phyloP scores from a whole-genome alignment of 2,888 invertebrate genomes.

The Sicus ferrugineus region DNA sequence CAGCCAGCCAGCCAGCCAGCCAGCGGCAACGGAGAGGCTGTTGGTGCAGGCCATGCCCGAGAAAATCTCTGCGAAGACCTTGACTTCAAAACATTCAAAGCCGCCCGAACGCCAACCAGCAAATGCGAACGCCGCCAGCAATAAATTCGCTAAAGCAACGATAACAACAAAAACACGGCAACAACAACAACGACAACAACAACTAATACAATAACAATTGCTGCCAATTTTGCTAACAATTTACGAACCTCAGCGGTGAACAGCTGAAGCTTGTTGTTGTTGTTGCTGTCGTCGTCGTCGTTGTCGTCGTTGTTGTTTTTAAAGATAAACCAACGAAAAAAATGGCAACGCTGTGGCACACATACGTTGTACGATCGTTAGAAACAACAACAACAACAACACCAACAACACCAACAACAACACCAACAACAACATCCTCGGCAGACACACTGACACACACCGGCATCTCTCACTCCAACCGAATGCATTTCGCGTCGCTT shows the following conservation, averaged over 20 bases:
- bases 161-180: not conserved
- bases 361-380: too few relatives aligned
- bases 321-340: slow-evolving; percentile 21
- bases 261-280: too few relatives aligned
- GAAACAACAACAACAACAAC: slow-evolving; percentile 5
- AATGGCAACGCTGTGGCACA: not conserved
- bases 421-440: too few relatives aligned
- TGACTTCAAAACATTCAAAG: slow-evolving; percentile 39
- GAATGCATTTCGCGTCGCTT: slow-evolving; percentile 22
- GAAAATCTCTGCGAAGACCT: slow-evolving; percentile 42
- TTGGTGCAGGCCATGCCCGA: slow-evolving; percentile 40
- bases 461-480: not conserved
- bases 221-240: slow-evolving; percentile 21
- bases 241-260: slow-evolving; percentile 22
- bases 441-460: slow-evolving; percentile 19
- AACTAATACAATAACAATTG: not conserved
- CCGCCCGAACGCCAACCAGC: slow-evolving; percentile 13
- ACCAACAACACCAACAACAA: not conserved
- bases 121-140: not conserved
- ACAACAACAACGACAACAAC: slow-evolving; percentile 24
- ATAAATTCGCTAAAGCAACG: too few relatives aligned
- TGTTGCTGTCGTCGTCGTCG: too few relatives aligned
- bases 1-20: not conserved
- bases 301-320: slow-evolving; percentile 4
- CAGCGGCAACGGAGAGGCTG: not conserved